Evolutionary conservation across 2,797 vertebrate genomes (phyloP).

Genomic region (Coilia nasus): DNA sequence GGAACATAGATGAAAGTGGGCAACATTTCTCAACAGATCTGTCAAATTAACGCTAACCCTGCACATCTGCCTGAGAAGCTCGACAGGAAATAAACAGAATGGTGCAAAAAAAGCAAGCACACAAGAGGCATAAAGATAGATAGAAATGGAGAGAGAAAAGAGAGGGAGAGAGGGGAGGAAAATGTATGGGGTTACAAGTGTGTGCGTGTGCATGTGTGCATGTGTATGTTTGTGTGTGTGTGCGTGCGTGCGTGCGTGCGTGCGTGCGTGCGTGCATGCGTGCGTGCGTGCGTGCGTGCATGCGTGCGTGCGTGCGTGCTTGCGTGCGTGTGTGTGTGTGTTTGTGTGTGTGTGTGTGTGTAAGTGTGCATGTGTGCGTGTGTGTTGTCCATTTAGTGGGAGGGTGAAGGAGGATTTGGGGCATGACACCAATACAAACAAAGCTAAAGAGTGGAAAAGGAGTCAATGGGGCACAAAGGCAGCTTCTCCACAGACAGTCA

Average conservation of each 20-base stretch:
- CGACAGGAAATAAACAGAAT: background rate
- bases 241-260: background rate
- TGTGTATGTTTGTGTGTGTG: background rate
- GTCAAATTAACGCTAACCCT: slow-evolving; percentile 14
- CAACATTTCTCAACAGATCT: slow-evolving; percentile 11
- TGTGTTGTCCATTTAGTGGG: slow-evolving; percentile 52
- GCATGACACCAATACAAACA: slow-evolving; percentile 74
- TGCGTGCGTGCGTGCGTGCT: background rate
- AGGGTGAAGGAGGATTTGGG: slow-evolving; percentile 63
- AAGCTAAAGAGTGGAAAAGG: slow-evolving; percentile 63
- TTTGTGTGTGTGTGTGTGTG: background rate
- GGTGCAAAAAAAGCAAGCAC: background rate
- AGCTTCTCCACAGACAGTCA: slow-evolving; percentile 9
- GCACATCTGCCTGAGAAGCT: background rate
- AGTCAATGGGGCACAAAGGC: slow-evolving; percentile 63
- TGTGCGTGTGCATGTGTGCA: background rate
- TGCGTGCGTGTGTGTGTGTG: background rate
- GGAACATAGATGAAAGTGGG: background rate
- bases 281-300: background rate
- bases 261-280: background rate
- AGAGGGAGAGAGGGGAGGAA: background rate
- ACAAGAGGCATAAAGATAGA: background rate
- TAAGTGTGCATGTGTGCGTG: background rate
- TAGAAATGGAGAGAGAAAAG: background rate
- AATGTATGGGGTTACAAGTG: background rate